Conservation (phyloP, 2,797 vertebrate species). For the Muscicapa striata region DNA sequence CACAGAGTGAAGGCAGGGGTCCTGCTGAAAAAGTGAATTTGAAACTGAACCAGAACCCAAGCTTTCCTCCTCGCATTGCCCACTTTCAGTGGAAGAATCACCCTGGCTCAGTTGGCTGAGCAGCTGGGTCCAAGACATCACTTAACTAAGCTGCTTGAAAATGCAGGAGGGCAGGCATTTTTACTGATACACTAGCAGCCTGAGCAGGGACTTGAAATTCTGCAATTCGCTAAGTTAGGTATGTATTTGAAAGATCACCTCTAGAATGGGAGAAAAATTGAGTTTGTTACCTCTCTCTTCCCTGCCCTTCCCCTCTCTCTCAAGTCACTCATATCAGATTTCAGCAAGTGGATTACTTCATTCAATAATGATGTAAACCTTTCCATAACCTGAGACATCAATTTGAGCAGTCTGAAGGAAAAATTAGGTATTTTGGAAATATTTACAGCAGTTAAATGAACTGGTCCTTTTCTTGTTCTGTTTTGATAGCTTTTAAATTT, state of each 20-base stretch:
- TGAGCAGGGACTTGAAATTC: not conserved
- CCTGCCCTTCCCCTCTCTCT: not conserved
- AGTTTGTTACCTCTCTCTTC: not conserved
- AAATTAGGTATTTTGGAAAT: constrained; percentile 30
- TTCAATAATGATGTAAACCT: constrained; percentile 16
- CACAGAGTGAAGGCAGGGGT: not conserved
- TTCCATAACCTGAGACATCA: constrained; percentile 44
- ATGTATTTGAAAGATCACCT: not conserved
- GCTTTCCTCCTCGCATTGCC: not conserved
- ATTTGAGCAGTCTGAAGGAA: constrained; percentile 5
- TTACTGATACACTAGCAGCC: not conserved
- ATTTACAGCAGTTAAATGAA: constrained; percentile 23
- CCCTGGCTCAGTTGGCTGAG: not conserved
- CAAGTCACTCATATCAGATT: not conserved
- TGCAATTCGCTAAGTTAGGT: not conserved
- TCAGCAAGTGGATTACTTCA: constrained; percentile 29
- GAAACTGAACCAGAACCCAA: not conserved
- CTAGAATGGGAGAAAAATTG: not conserved
- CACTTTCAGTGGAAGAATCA: not conserved
- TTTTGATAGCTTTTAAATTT: constrained; percentile 27
- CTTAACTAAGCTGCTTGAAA: not conserved
- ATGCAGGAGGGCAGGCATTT: not conserved
- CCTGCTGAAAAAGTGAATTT: not conserved
- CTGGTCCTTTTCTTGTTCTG: not conserved
- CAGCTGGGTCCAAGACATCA: not conserved